Conservation (phyloP, 2,113 vertebrate genomes). For the Calyptommatus sinebrachiatus region DNA sequence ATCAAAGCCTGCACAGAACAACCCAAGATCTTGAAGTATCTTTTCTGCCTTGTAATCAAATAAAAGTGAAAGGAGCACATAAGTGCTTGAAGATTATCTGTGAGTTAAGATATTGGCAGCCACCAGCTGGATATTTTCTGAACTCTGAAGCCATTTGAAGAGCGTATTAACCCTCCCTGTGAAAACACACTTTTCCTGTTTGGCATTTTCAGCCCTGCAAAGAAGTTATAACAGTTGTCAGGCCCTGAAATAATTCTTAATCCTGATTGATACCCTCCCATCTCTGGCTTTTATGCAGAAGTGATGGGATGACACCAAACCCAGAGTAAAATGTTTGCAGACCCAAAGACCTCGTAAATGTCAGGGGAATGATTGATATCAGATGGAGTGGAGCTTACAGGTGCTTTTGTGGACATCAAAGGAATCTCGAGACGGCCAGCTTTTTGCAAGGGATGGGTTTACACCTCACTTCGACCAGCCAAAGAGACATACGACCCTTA, state of each 20-base stretch:
- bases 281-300: neutral
- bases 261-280: constrained; percentile 15
- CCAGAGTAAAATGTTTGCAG: constrained; percentile 1
- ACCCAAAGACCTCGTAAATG: constrained; percentile 5
- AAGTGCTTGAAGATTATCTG: neutral
- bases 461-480: no score
- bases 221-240: constrained; percentile 31
- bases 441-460: no score
- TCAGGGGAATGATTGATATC: neutral
- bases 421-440: no score
- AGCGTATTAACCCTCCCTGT: constrained; percentile 15
- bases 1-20: neutral
- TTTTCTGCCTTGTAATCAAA: neutral
- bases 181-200: neutral
- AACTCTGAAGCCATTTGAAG: constrained; percentile 12
- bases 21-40: neutral
- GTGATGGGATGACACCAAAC: neutral
- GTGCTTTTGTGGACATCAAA: no score
- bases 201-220: constrained; percentile 21
- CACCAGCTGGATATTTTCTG: constrained; percentile 1
- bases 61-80: neutral
- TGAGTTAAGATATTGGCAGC: neutral
- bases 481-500: neutral
- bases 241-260: constrained; percentile 22
- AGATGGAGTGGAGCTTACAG: neutral